Evolutionary conservation across 2,113 vertebrate genomes (phyloP).

Genomic region (Mastomys coucha): DNA sequence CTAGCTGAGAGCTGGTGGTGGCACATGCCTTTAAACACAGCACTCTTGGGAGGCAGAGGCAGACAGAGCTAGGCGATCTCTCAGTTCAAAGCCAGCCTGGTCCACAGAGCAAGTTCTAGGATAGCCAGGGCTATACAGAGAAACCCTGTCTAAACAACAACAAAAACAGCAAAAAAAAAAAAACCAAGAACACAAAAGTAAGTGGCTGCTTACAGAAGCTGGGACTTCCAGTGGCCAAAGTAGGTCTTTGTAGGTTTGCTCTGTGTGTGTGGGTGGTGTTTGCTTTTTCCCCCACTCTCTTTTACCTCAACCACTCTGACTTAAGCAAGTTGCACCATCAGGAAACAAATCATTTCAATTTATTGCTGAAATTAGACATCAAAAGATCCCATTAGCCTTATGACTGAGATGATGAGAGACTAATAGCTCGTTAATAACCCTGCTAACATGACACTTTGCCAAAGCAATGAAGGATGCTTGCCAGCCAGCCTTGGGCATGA

Average conservation of each 20-base stretch:
- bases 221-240: not conserved
- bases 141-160: not conserved
- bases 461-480: not conserved
- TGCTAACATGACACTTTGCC: not conserved
- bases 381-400: conserved; percentile 51
- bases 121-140: not conserved
- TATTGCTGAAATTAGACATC: conserved; percentile 56
- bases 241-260: not conserved
- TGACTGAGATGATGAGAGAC: conserved; percentile 39
- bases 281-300: not conserved
- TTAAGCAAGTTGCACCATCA: not conserved
- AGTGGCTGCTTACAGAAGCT: not conserved
- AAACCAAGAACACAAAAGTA: not conserved
- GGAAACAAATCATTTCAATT: conserved; percentile 56
- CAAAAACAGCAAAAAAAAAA: not conserved
- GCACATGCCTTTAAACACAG: not conserved
- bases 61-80: not conserved
- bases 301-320: not conserved
- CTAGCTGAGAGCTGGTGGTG: no score
- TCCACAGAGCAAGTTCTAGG: not conserved
- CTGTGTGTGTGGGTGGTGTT: not conserved
- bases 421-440: conserved; percentile 33
- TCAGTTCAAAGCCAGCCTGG: not conserved
- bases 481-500: not conserved
- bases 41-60: no score